These are phyloP conservation scores for Stictonetta naevosa DNA, from an alignment of 2,113 vertebrate genomes.

Conservation along the genomic window DNA sequence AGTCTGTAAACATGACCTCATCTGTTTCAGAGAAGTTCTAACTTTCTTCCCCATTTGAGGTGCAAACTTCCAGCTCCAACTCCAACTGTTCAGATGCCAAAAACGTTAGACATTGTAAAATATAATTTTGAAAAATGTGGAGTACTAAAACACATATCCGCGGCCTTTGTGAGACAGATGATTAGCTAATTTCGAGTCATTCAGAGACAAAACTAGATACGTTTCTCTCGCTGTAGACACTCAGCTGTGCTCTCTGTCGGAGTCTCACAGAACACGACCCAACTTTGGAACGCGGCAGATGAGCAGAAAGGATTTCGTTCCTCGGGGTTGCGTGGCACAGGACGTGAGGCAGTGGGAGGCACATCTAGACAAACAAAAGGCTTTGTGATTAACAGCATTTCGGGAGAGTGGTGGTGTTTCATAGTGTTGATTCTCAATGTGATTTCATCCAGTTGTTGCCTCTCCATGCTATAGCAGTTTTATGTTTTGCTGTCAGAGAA, in stretches of 20 bases:
- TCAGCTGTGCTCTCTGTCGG: neutral
- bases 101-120: neutral
- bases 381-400: accelerated
- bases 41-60: neutral
- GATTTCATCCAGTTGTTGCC: neutral
- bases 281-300: neutral
- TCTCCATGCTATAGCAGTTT: neutral
- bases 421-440: neutral
- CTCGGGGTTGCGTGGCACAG: neutral
- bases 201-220: neutral
- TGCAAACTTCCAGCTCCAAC: neutral
- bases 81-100: neutral
- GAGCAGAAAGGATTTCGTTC: neutral
- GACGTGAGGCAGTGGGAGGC: accelerated
- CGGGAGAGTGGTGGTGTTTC: neutral
- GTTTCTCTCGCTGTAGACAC: neutral
- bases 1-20: slow-evolving; percentile 21
- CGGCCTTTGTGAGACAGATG: neutral
- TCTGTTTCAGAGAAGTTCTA: neutral
- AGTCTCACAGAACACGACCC: neutral
- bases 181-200: neutral
- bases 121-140: neutral
- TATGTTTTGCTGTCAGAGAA: neutral
- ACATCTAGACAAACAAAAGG: neutral
- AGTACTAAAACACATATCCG: neutral